phyloP scores from a whole-genome alignment of 2,113 vertebrate species.

The Lepisosteus oculatus region DNA sequence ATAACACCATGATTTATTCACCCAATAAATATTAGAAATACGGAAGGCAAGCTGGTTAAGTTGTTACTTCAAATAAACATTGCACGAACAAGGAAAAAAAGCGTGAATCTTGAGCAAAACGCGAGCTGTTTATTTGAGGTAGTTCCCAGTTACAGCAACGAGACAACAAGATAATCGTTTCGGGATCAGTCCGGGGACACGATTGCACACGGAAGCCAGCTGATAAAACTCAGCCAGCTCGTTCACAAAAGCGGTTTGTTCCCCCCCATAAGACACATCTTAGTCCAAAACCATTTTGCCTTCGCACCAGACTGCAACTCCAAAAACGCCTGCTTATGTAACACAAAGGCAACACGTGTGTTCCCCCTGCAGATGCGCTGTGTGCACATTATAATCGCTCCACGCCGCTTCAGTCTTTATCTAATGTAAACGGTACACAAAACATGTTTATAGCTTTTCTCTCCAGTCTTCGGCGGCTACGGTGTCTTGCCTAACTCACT shows the following conservation, averaged over 20 bases:
- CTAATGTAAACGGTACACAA: no score
- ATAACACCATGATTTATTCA: no score
- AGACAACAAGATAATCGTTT: constrained; percentile 35
- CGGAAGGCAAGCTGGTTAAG: no score
- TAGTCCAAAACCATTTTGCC: not conserved
- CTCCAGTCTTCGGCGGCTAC: no score
- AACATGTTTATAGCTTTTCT: no score
- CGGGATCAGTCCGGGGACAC: constrained; percentile 30
- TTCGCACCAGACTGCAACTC: not conserved
- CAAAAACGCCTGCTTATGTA: not conserved
- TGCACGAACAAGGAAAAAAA: not conserved
- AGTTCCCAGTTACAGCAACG: constrained; percentile 44
- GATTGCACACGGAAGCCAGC: constrained; percentile 39
- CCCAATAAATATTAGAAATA: no score
- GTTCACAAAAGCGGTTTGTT: constrained; percentile 3
- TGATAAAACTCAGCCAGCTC: constrained; percentile 58
- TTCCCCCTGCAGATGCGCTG: no score
- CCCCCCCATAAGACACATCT: not conserved
- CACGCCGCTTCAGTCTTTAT: no score
- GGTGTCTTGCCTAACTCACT: no score
- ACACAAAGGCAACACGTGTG: no score
- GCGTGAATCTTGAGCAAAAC: constrained; percentile 24
- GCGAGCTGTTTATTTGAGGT: constrained; percentile 65
- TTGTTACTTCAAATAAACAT: no score
- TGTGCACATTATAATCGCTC: no score